Conservation (phyloP, 2,888 invertebrate genomes). For the Catocala sponsa region DNA sequence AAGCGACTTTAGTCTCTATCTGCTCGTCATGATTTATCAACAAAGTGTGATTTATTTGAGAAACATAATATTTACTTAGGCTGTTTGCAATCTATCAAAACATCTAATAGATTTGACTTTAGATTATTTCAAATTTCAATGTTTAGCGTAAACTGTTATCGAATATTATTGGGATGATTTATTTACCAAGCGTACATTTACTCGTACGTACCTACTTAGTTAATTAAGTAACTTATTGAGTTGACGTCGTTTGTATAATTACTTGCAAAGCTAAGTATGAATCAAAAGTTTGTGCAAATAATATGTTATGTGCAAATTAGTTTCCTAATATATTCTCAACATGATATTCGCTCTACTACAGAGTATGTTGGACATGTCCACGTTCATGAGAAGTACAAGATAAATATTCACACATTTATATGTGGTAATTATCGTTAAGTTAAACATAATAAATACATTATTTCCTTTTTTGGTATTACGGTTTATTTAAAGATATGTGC, state of each 20-base stretch:
- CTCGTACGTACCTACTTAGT: background rate
- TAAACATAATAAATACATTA: no score
- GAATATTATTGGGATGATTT: constrained; percentile 26
- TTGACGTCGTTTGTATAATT: background rate
- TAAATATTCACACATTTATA: no score
- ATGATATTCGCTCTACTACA: no score
- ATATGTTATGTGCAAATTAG: no score
- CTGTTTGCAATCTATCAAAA: constrained; percentile 49
- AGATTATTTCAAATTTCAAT: constrained; percentile 38
- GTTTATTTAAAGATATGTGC: no score
- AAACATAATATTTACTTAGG: constrained; percentile 54
- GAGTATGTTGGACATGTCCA: no score
- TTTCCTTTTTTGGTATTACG: no score
- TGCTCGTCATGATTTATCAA: constrained; percentile 30
- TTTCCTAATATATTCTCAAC: no score
- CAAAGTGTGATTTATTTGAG: constrained; percentile 48
- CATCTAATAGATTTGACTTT: constrained; percentile 46
- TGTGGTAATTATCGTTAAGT: no score
- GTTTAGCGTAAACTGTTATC: constrained; percentile 43
- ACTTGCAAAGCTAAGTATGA: background rate
- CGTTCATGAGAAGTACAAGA: no score
- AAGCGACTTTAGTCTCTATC: constrained; percentile 13
- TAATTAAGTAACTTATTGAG: no score
- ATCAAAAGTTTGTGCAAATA: no score
- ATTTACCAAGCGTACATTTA: constrained; percentile 11